These are phyloP conservation scores for Rhea pennata DNA, from an alignment of 2,113 vertebrate species.

Conservation along the genomic window DNA sequence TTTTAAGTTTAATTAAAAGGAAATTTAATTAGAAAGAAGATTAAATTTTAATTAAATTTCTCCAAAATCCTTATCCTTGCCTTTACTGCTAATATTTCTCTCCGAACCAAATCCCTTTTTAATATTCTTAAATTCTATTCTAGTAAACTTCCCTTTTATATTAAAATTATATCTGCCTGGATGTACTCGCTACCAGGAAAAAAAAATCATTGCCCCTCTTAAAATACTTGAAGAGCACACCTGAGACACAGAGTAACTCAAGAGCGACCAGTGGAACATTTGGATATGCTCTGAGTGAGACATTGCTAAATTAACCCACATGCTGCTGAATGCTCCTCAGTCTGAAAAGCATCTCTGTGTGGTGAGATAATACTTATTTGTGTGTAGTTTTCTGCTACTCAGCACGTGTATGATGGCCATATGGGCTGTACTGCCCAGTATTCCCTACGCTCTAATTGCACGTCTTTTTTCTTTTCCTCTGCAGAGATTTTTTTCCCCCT, in stretches of 20 bases:
- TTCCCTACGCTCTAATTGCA: not conserved
- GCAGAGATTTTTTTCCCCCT: not conserved
- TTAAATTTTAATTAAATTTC: constrained; percentile 88
- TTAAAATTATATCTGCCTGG: constrained; percentile 80
- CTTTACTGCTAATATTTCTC: constrained; percentile 85
- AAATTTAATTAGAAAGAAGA: constrained; percentile 88
- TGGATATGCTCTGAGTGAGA: not conserved
- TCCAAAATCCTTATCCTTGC: constrained; percentile 81
- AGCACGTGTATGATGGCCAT: rapidly evolving
- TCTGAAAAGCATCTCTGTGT: not conserved
- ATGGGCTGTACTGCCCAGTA: not conserved
- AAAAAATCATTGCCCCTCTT: constrained; percentile 76
- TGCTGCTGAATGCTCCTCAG: not conserved
- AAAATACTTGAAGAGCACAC: constrained; percentile 77
- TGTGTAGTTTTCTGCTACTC: not conserved
- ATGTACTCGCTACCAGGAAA: constrained; percentile 69
- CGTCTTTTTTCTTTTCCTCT: not conserved
- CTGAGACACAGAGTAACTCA: constrained; percentile 66
- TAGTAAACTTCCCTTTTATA: constrained; percentile 79
- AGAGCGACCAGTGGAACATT: constrained; percentile 52
- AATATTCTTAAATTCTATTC: constrained; percentile 86
- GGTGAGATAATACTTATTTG: not conserved
- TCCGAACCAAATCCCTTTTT: constrained; percentile 84
- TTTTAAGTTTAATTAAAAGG: constrained; percentile 87
- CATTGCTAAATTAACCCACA: constrained; percentile 11